phyloP scores from a whole-genome alignment of 2,113 vertebrate genomes.

The Panthera leo region DNA sequence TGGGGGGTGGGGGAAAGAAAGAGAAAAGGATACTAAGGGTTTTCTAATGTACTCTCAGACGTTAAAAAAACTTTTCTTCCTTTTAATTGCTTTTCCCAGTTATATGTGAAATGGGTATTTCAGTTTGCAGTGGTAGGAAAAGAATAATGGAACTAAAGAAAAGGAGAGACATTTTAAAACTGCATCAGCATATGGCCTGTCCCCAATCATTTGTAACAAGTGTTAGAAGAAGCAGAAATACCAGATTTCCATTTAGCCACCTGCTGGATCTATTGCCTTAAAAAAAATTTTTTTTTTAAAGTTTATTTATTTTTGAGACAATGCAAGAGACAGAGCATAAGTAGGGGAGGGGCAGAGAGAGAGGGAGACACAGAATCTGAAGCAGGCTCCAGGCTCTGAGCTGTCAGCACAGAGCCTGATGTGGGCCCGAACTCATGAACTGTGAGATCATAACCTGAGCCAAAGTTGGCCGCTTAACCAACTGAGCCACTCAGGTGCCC shows the following conservation, averaged over 20 bases:
- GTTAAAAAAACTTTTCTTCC: neutral
- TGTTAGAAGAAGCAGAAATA: neutral
- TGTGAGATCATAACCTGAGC: too few species aligned
- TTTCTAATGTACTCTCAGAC: neutral
- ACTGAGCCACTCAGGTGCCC: too few species aligned
- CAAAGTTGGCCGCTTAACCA: too few species aligned
- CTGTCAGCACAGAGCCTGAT: too few species aligned
- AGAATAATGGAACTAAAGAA: neutral
- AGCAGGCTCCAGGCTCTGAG: too few species aligned
- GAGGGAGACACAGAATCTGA: too few species aligned
- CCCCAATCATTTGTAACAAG: neutral
- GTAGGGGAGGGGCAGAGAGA: too few species aligned
- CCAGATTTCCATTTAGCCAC: neutral
- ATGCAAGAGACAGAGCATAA: too few species aligned
- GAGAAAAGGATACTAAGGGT: neutral
- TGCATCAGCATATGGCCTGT: neutral
- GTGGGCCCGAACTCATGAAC: too few species aligned
- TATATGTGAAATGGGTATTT: neutral
- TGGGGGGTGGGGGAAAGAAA: neutral
- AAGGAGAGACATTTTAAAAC: neutral
- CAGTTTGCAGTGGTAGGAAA: neutral
- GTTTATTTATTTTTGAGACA: too few species aligned
- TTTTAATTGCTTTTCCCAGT: neutral
- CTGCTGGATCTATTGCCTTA: neutral
- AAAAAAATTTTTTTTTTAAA: neutral